phyloP scores from a whole-genome alignment of 2,797 vertebrate species.

The Esox lucius region DNA sequence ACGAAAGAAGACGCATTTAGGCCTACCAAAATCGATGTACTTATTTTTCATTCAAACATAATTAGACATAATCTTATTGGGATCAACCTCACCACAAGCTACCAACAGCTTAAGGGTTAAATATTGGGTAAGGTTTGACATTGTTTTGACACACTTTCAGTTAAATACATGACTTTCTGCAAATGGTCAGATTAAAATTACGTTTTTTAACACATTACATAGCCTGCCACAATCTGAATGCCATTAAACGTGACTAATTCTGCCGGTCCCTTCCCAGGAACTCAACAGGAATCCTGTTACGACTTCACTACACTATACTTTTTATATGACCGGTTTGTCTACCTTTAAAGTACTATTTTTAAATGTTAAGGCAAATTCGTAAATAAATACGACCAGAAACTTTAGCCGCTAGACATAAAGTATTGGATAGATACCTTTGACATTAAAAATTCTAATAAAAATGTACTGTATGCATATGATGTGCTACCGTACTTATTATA shows the following conservation, averaged over 20 bases:
- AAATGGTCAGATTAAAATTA: not conserved
- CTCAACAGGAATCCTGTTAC: not conserved
- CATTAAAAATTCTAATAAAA: not conserved
- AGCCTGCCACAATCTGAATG: not conserved
- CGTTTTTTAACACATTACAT: too few species aligned
- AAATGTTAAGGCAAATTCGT: not conserved
- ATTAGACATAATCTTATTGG: too few species aligned
- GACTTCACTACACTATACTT: not conserved
- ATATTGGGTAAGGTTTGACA: slow-evolving; percentile 6
- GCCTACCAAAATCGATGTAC: too few species aligned
- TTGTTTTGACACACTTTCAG: slow-evolving; percentile 6
- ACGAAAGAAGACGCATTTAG: too few species aligned
- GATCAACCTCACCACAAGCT: too few species aligned
- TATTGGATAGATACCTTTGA: not conserved
- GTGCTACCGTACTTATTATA: not conserved
- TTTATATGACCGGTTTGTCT: not conserved
- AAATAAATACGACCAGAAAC: not conserved
- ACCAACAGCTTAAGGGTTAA: too few species aligned
- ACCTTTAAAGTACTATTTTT: not conserved
- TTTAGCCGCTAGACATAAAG: not conserved
- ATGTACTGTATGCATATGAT: not conserved
- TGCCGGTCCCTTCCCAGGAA: not conserved
- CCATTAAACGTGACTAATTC: not conserved
- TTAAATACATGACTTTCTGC: not conserved
- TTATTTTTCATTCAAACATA: too few species aligned